A percentile compares a stretch with the other conserved stretches of the same genome.
Conservation (phyloP, 2,888 invertebrate species). For the Diachrysia chrysitis region DNA sequence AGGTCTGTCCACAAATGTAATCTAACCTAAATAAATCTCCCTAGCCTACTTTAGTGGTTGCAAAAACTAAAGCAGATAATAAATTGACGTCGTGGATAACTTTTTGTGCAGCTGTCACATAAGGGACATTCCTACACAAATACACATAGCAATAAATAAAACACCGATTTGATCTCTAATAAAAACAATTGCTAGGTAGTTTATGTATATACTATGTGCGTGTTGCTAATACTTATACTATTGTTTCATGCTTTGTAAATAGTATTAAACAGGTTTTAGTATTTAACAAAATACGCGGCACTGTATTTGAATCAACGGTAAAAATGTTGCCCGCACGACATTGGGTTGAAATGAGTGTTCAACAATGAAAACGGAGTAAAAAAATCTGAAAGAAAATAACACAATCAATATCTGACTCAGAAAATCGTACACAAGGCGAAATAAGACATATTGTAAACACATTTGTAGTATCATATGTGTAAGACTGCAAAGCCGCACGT, state of each 20-base stretch:
- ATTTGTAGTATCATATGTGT: conserved; percentile 17
- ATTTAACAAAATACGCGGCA: too few species aligned
- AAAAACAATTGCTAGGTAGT: conserved; percentile 16
- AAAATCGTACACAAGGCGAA: conserved; percentile 5
- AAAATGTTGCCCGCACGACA: too few species aligned
- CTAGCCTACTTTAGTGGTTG: conserved; percentile 34
- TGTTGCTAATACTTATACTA: neutral
- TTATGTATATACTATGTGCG: neutral
- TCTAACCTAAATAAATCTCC: conserved; percentile 53
- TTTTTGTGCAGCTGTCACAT: conserved; percentile 46
- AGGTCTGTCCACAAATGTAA: conserved; percentile 38
- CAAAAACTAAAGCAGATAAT: conserved; percentile 58
- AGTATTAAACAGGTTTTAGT: too few species aligned
- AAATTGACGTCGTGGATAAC: conserved; percentile 50
- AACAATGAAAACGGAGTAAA: neutral
- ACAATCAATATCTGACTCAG: neutral
- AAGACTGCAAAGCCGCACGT: conserved; percentile 24
- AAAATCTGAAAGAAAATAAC: neutral
- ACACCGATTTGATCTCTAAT: conserved; percentile 12
- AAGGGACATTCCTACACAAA: conserved; percentile 39
- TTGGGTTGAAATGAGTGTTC: neutral
- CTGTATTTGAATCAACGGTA: too few species aligned
- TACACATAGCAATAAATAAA: conserved; percentile 43
- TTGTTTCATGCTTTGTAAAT: too few species aligned
- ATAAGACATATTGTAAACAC: conserved; percentile 21